Evolutionary conservation across 2,888 invertebrate genomes (phyloP).

Genomic region (Lacanobia wlatinum): DNA sequence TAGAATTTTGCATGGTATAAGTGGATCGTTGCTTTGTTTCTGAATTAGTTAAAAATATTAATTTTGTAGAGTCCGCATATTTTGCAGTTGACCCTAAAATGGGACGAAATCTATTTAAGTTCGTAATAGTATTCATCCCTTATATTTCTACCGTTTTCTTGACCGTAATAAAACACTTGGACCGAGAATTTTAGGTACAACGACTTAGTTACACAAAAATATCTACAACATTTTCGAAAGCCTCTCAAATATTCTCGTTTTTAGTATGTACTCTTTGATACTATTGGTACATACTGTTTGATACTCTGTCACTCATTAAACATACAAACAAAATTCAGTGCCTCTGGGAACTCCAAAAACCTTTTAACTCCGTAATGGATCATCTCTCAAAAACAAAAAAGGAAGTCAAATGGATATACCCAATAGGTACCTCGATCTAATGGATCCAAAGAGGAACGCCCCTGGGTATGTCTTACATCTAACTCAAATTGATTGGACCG

Average conservation of each 20-base stretch:
- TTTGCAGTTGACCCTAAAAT: neutral
- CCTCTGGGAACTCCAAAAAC: conserved; percentile 65
- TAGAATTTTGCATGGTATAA: neutral
- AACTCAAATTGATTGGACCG: conserved; percentile 77
- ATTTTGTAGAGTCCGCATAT: neutral
- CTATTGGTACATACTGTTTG: conserved; percentile 10
- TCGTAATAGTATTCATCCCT: neutral
- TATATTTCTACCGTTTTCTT: neutral
- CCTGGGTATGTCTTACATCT: conserved; percentile 76
- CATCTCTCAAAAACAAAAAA: conserved; percentile 81
- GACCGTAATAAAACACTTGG: conserved; percentile 1
- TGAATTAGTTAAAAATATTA: neutral
- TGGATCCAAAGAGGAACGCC: conserved; percentile 77
- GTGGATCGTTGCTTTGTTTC: conserved; percentile 1
- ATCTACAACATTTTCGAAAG: conserved; percentile 3
- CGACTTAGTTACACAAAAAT: neutral
- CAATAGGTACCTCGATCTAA: conserved; percentile 78
- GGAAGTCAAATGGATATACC: conserved; percentile 77
- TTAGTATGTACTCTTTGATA: too few species aligned
- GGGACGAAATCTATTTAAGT: neutral
- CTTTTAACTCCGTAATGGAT: conserved; percentile 82
- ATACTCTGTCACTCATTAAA: conserved; percentile 49
- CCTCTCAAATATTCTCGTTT: neutral
- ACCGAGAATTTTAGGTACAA: neutral
- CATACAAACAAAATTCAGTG: conserved; percentile 51